These are phyloP conservation scores for Gallinago media DNA, from an alignment of 2,113 vertebrate genomes.

Conservation along the genomic window DNA sequence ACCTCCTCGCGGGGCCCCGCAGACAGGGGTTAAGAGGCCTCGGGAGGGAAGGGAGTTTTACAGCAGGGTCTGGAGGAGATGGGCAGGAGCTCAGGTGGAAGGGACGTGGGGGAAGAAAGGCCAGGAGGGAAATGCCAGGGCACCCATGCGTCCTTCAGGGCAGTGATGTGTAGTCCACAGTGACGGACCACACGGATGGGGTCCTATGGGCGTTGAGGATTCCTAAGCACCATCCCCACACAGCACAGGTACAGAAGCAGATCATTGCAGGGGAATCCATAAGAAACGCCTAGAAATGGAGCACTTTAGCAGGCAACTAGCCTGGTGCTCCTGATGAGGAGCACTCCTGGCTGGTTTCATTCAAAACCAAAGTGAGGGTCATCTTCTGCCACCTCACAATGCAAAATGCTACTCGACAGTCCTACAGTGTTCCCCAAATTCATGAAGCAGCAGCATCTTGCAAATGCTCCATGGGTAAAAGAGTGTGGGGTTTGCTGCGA, in stretches of 20 bases:
- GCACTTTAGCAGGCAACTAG: neutral
- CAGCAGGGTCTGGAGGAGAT: neutral
- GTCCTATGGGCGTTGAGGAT: neutral
- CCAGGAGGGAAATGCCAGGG: accelerated
- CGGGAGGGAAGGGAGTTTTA: neutral
- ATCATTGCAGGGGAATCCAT: accelerated
- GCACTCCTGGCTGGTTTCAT: accelerated
- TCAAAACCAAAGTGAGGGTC: neutral
- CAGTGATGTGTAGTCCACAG: no score
- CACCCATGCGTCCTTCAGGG: accelerated
- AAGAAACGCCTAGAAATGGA: neutral
- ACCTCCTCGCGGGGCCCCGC: neutral
- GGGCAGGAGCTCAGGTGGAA: neutral
- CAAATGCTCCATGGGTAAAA: neutral
- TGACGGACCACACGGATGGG: neutral
- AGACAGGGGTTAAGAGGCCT: slow-evolving; percentile 59
- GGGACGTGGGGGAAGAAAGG: neutral
- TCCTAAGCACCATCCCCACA: neutral
- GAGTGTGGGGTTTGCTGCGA: neutral
- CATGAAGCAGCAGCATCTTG: neutral
- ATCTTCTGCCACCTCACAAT: accelerated
- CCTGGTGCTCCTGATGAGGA: neutral
- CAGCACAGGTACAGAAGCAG: neutral
- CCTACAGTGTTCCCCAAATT: neutral
- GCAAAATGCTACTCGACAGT: neutral